These are phyloP conservation scores for Apodemia duryi DNA, from an alignment of 2,888 invertebrate species.

Conservation along the genomic window DNA sequence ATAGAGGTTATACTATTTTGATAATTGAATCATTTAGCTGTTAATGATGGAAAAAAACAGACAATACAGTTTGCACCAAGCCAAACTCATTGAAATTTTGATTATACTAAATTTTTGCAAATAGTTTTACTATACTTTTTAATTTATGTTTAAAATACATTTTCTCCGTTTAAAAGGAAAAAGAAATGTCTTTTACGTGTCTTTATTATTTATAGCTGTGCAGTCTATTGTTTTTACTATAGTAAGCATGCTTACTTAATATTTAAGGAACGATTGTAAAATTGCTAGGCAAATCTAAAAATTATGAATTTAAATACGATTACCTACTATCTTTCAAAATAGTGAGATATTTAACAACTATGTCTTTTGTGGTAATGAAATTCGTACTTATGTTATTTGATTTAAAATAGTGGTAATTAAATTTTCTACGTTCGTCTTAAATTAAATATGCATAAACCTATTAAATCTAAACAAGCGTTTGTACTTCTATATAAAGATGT, in stretches of 20 bases:
- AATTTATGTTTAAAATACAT: no score
- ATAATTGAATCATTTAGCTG: no score
- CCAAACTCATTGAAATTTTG: no score
- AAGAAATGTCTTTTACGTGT: neutral
- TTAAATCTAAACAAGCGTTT: constrained; percentile 2
- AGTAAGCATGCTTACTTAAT: neutral
- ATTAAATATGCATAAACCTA: neutral
- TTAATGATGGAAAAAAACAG: no score
- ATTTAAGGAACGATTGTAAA: constrained; percentile 7
- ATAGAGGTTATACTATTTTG: no score
- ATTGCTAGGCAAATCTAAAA: constrained; percentile 4
- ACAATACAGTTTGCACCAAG: no score
- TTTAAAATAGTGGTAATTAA: neutral
- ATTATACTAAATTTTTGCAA: no score
- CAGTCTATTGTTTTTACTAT: constrained; percentile 1
- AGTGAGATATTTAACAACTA: neutral
- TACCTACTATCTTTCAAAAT: neutral
- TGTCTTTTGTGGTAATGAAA: constrained; percentile 1
- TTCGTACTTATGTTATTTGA: neutral
- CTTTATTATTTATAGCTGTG: neutral
- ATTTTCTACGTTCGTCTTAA: neutral
- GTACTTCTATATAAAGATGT: neutral
- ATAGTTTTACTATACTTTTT: no score
- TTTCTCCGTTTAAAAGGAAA: neutral
- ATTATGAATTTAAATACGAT: neutral